Evolutionary conservation across 2,113 vertebrate species (phyloP).

Genomic region (Girardinichthys multiradiatus): DNA sequence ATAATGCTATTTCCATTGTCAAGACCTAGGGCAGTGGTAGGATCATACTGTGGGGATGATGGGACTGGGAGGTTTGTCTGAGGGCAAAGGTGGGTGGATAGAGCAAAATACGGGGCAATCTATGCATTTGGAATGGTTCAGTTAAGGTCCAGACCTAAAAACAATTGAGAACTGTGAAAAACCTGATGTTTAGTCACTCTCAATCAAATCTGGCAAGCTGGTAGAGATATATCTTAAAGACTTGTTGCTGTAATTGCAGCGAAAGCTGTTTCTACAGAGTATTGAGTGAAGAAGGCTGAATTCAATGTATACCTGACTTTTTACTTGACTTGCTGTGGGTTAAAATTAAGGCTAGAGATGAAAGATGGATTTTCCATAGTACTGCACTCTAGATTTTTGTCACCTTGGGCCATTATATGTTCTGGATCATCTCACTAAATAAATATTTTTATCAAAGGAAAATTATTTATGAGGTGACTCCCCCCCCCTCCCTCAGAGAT

Average conservation of each 20-base stretch:
- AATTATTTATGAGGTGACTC: background rate
- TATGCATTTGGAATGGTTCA: too few relatives aligned
- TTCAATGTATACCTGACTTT: background rate
- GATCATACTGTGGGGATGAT: too few relatives aligned
- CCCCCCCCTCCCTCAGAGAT: background rate
- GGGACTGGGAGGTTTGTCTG: too few relatives aligned
- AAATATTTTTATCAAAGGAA: background rate
- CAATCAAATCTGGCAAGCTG: too few relatives aligned
- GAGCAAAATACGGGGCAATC: too few relatives aligned
- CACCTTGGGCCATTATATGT: background rate
- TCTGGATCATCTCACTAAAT: background rate
- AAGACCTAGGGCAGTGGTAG: too few relatives aligned
- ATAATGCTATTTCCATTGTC: too few relatives aligned
- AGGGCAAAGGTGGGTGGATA: too few relatives aligned
- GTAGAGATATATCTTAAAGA: too few relatives aligned
- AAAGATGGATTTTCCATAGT: background rate
- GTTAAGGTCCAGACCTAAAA: too few relatives aligned
- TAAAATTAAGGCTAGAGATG: background rate
- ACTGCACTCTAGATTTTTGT: background rate
- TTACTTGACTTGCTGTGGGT: background rate
- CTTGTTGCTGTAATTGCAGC: background rate
- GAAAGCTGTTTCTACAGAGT: background rate
- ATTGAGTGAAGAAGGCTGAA: background rate
- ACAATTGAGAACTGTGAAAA: too few relatives aligned
- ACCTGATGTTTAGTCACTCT: too few relatives aligned